Conservation (phyloP, 2,888 invertebrate species). For the Lampropteryx suffumata region DNA sequence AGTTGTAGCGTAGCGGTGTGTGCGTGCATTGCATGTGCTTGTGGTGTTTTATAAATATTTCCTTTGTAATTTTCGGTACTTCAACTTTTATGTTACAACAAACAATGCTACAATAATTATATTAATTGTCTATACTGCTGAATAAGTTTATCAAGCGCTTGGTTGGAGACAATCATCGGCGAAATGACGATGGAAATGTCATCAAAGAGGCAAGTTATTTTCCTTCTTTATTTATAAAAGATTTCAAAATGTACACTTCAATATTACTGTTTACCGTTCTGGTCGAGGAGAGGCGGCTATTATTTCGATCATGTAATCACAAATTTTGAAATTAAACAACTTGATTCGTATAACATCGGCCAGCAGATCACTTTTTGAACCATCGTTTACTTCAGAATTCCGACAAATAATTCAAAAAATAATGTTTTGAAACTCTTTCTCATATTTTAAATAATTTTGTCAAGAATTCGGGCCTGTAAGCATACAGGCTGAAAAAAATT, state of each 20-base stretch:
- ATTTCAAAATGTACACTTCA: constrained; percentile 2
- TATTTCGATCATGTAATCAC: constrained; percentile 20
- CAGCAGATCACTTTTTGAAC: background rate
- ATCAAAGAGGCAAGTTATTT: constrained; percentile 70
- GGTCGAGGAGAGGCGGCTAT: constrained; percentile 13
- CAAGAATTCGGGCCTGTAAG: background rate
- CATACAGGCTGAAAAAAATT: too few relatives aligned
- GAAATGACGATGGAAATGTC: constrained; percentile 78
- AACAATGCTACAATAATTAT: constrained; percentile 13
- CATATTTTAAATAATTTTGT: constrained; percentile 2
- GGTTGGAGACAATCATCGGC: constrained; percentile 48
- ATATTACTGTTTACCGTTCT: constrained; percentile 16
- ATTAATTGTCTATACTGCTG: constrained; percentile 38
- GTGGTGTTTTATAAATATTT: constrained; percentile 34
- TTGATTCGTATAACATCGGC: background rate
- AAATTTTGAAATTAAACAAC: background rate
- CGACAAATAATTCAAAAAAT: constrained; percentile 2
- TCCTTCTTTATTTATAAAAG: constrained; percentile 8
- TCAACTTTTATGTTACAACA: constrained; percentile 2
- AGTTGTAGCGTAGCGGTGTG: constrained; percentile 38
- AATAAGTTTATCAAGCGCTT: constrained; percentile 43
- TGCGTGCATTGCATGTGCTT: constrained; percentile 36
- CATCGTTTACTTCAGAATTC: constrained; percentile 3
- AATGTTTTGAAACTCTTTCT: background rate
- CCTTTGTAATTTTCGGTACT: constrained; percentile 30